Base-by-base conservation (phyloP, 2,113 vertebrate species). In the Cheirogaleus medius region DNA sequence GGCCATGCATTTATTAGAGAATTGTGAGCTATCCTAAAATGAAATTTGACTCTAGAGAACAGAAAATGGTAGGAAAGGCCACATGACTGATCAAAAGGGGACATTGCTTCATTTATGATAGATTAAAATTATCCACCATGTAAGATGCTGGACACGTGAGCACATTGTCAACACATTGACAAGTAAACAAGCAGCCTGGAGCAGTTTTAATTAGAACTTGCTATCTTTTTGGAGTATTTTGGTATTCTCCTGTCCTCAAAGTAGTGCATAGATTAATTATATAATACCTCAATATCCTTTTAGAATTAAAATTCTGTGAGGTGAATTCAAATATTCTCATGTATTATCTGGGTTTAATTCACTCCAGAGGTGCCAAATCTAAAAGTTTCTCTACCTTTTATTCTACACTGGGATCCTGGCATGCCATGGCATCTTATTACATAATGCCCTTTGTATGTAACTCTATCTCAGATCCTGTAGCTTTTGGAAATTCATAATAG, bases 401-500 rank as follows among this genome's bases (percentile, higher is more conserved):
- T 73, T 90, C 20, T 81, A 42, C 10, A 39, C 18, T n/a, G 15
- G 34, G 42, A 39, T 78, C 29, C 63, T 86, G 69, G 34, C 49
- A 87, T 73, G 3, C 18, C 56, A 11, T 47, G 14, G 23, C 37
- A 71, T 95, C 37, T 93, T 90, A 87, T 76, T 78, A 71, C 1
- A 29, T 37, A 83, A 68, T 52, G n/a, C 21, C 23, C 49, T 84
- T 82, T 91, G 77, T 20, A 56, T 78, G 1, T 85, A 86, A 93
- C 90, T 96, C 56, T 29, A 27, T 85, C 56, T 69, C 29, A 87
- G 60, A 73, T 9, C 29, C 54, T 68, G 63, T 52, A 76, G 3
- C 23, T 85, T 73, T 1, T 87, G 39, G 90, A 76, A 93, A 89
- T 60, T 96, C 49, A 73, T 91, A 90, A 92, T 27, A 90, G 32